Conservation (phyloP, 2,888 invertebrate species). For the Exephanes ischioxanthus region DNA sequence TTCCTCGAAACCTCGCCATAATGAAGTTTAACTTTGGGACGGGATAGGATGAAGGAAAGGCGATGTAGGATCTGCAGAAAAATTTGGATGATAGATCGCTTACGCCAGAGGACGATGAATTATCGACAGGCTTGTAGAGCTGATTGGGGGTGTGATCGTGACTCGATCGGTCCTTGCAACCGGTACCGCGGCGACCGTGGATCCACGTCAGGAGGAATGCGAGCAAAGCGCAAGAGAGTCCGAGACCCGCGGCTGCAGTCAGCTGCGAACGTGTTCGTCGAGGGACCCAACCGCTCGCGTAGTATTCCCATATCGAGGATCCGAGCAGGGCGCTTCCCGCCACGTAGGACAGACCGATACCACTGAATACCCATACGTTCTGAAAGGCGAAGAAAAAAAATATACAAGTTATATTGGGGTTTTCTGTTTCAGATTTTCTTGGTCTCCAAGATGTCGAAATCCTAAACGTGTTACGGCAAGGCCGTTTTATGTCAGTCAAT, state of each 20-base stretch:
- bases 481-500: too few species aligned
- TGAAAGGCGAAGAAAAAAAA: conserved; percentile 78
- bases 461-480: too few species aligned
- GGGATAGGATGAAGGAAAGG: neutral
- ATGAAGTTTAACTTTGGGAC: neutral
- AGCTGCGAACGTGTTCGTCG: conserved; percentile 91
- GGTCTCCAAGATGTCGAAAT: too few species aligned
- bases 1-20: too few species aligned
- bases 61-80: neutral
- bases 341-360: conserved; percentile 90
- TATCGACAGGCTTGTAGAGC: conserved; percentile 83
- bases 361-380: conserved; percentile 91
- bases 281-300: conserved; percentile 89
- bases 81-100: conserved; percentile 35
- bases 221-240: conserved; percentile 81
- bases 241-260: conserved; percentile 81
- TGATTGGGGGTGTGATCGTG: conserved; percentile 80
- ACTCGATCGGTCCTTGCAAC: conserved; percentile 76
- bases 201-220: conserved; percentile 83
- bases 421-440: too few species aligned
- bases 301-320: conserved; percentile 89
- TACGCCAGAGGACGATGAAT: conserved; percentile 83
- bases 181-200: conserved; percentile 78
- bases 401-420: too few species aligned
- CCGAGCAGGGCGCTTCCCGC: conserved; percentile 89